Evolutionary conservation across 2,888 invertebrate species (phyloP), one percentile per base, ranked within the genome.

Genomic region (Drosophila falleni): DNA sequence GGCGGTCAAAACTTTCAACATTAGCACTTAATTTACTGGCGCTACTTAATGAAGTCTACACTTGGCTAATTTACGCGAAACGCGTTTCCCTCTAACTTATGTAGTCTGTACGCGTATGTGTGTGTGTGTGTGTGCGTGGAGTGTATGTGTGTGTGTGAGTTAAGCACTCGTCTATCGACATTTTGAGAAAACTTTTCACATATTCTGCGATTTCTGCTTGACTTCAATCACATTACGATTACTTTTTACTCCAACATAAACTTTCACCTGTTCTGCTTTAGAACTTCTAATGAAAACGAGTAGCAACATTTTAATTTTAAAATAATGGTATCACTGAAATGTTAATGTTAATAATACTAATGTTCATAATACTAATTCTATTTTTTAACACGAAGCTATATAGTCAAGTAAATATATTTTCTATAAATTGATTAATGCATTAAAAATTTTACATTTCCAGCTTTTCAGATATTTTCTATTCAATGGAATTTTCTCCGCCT

Each of bases 21-120:
- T 90, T 85, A 82, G 79, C 83, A 87, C 89, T 85, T 90, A 88
- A 89, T 90, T 89, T 85, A 88, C 82, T 87, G 82, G 74, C 80
- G 77, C 79, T 87, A 87, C 88, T 89, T 89, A 90, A 90, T 89
- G 87, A 90, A 90, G 81, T 87, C 86, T 82, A 81, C 89, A 89
- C 82, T 89, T 75, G 72, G 78, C 86, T 87, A 89, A 89, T 89
- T 86, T 89, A 89, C 82, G 80, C 82, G 73, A 74, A 83, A 79
- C 69, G 80, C 78, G 72, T 65, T 74, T 68, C 49, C 60, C 65
- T 63, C 71, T 16, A n/a, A 51, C 59, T 15, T 49, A 46, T 44
- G 42, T 41, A 16, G 39, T 49, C 47, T 58, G 26, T 39, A 11
- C 16, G 35, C 23, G 44, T 15, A 26, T 49, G 37, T 13, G 29